Percentiles rank a stretch among this genome's conserved stretches.
phyloP scores from a whole-genome alignment of 2,113 vertebrate species.

The Odontesthes bonariensis region DNA sequence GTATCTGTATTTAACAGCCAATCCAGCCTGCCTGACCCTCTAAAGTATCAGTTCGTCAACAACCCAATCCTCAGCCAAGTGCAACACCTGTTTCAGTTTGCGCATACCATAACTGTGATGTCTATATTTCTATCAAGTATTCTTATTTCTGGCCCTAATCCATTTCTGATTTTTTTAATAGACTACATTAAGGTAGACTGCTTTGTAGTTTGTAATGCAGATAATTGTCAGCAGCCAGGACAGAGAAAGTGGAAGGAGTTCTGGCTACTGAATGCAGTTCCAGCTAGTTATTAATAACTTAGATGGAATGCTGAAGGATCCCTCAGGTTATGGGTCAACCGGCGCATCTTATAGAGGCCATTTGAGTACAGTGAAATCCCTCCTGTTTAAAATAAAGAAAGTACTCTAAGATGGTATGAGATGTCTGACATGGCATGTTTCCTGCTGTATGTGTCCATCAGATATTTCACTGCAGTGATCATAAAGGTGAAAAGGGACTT shows the following conservation, averaged over 20 bases:
- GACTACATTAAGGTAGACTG: too few species aligned
- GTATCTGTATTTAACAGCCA: too few species aligned
- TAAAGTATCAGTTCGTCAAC: too few species aligned
- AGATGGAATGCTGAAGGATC: background rate
- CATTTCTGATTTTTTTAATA: too few species aligned
- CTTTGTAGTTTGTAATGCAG: background rate
- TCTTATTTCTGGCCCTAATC: too few species aligned
- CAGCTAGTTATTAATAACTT: slow-evolving; percentile 8
- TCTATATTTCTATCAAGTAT: background rate
- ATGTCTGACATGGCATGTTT: background rate
- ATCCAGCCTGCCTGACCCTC: too few species aligned
- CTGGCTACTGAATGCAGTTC: background rate
- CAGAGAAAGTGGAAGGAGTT: background rate
- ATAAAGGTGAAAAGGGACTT: too few species aligned
- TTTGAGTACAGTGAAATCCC: background rate
- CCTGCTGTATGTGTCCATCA: background rate
- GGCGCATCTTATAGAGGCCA: background rate
- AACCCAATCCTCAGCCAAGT: too few species aligned
- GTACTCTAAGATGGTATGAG: background rate
- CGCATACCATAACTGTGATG: background rate
- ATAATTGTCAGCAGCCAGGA: background rate
- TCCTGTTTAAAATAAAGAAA: background rate
- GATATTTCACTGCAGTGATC: background rate
- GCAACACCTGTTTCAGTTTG: background rate
- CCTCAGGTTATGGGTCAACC: slow-evolving; percentile 5